Evolutionary conservation across 2,797 vertebrate genomes (phyloP).

Genomic region (Mormyrops boulengeri): DNA sequence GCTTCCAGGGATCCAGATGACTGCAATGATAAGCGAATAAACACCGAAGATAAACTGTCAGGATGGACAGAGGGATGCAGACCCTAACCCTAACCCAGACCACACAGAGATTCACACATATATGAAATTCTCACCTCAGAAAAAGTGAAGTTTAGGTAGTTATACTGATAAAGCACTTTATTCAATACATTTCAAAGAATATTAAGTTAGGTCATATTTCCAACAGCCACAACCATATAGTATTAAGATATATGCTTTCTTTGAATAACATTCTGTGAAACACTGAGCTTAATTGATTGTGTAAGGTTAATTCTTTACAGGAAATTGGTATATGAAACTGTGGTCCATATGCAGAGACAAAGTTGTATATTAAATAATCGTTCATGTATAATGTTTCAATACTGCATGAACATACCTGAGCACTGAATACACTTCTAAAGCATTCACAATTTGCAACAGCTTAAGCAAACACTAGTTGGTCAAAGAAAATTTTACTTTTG

Average conservation of each 20-base stretch:
- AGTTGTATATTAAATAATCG: neutral
- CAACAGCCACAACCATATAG: neutral
- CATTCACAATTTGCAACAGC: neutral
- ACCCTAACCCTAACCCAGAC: neutral
- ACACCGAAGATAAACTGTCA: neutral
- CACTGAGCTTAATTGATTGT: constrained; percentile 2
- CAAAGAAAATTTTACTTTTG: neutral
- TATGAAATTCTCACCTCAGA: neutral
- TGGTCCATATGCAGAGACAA: neutral
- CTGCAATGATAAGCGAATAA: neutral
- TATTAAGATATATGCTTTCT: constrained; percentile 11
- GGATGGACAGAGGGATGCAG: neutral
- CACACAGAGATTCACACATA: neutral
- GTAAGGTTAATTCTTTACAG: neutral
- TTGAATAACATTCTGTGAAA: constrained; percentile 3
- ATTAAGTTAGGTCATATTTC: neutral
- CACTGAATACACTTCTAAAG: constrained; percentile 13
- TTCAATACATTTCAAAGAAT: constrained; percentile 15
- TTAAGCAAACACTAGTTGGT: constrained; percentile 15
- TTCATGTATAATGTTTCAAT: neutral
- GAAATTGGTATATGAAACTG: neutral
- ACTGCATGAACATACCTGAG: constrained; percentile 23
- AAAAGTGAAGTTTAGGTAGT: neutral
- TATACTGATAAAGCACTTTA: constrained; percentile 16
- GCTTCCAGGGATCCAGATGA: neutral